Evolutionary conservation across 2,797 vertebrate genomes (phyloP), one percentile per base, ranked within the genome.

Genomic region (Falco novaeseelandiae): DNA sequence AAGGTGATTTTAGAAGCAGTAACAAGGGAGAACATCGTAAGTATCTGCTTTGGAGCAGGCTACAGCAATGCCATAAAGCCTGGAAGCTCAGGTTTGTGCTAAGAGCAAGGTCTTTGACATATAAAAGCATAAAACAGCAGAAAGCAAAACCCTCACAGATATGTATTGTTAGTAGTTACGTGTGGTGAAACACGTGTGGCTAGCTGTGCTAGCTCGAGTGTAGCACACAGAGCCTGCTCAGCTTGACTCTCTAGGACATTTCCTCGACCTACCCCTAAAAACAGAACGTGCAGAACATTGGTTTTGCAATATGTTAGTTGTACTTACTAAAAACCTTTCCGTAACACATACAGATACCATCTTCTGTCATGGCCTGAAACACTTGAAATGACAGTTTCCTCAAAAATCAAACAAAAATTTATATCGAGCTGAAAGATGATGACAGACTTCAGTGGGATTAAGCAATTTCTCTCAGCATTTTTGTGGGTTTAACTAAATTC

Each of bases 391-490:
- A 80, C 9, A 18, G 25, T 62, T 86, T 94, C 76, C 87, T 85
- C 65, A 86, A 91, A 89, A 94, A 92, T 81, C 36, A 61, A 90
- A 85, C n/a, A 89, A 61, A 58, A 90, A 81, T 42, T 89, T 71
- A 3, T 86, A 70, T 76, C 0, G 15, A 66, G 72, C 62, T 40
- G 59, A 77, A 76, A 88, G 87, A 93, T 94, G 90, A 97, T 88
- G 96, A 96, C 95, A 94, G 90, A 85, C 58, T 95, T 88, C 62
- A 83, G 79, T 2, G 26, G 84, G 85, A 93, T 97, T 95, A 97
- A 92, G 96, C 95, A 96, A 97, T 92, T 96, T 88, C 84, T 89
- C 72, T 85, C 89, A 91, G 82, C 94, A 95, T 97, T 97, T 97
- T 96, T 97, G 96, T 96, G 94, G 93, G 92, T 80, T 97, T 96